Conservation (phyloP, 1,140 invertebrate genomes). For the Penaeus indicus region DNA sequence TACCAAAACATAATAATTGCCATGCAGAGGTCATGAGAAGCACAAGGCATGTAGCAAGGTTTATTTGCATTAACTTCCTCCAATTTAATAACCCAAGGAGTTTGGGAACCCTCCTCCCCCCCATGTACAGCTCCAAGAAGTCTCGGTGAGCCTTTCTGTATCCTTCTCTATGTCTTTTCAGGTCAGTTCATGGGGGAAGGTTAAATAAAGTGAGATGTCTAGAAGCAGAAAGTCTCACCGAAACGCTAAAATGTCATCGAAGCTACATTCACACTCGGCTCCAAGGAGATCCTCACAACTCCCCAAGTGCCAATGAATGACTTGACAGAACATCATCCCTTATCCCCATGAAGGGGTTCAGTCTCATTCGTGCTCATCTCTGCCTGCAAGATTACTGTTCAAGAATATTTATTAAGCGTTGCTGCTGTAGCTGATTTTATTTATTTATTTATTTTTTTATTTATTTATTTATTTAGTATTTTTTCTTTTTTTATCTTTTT, state of each 20-base stretch:
- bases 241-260: conserved; percentile 38
- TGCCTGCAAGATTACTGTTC: too few species aligned
- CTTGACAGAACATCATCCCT: too few species aligned
- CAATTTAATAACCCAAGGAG: conserved; percentile 7
- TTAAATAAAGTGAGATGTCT: conserved; percentile 56
- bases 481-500: too few species aligned
- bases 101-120: neutral
- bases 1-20: neutral
- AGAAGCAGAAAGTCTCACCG: conserved; percentile 57
- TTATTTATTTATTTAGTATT: too few species aligned
- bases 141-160: conserved; percentile 59
- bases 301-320: conserved; percentile 10
- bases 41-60: conserved; percentile 42
- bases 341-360: too few species aligned
- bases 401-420: neutral
- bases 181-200: conserved; percentile 60
- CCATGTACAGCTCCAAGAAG: conserved; percentile 24
- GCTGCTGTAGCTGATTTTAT: conserved; percentile 20
- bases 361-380: too few species aligned
- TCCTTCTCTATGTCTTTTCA: conserved; percentile 60
- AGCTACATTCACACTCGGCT: conserved; percentile 35
- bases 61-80: neutral
- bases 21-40: conserved; percentile 1
- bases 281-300: neutral
- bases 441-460: too few species aligned